phyloP scores from a whole-genome alignment of 2,888 invertebrate genomes.

The Sisyra terminalis region DNA sequence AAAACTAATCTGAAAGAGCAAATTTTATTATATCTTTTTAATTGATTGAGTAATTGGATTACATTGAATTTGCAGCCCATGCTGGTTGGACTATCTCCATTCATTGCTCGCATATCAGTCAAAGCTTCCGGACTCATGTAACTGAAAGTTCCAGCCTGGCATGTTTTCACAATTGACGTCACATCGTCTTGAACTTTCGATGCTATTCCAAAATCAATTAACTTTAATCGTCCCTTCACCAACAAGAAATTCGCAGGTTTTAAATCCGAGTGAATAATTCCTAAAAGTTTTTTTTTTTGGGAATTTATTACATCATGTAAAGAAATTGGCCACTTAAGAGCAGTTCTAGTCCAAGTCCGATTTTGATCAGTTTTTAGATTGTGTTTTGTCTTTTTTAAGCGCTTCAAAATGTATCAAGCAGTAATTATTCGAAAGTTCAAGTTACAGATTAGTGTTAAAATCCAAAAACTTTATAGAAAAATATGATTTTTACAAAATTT shows the following conservation, averaged over 20 bases:
- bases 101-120: conserved; percentile 35
- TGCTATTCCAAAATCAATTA: conserved; percentile 96
- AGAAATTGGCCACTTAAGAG: no score
- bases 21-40: neutral
- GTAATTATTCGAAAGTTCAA: no score
- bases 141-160: conserved; percentile 76
- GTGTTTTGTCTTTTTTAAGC: no score
- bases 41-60: conserved; percentile 7
- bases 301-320: no score
- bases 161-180: conserved; percentile 74
- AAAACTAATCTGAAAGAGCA: conserved; percentile 54
- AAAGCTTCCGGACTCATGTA: conserved; percentile 95
- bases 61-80: conserved; percentile 32
- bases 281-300: conserved; percentile 34
- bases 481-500: no score
- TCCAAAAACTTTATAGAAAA: no score
- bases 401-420: no score
- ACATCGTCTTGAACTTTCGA: conserved; percentile 73
- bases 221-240: conserved; percentile 68
- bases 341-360: no score
- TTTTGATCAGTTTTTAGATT: no score
- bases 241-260: conserved; percentile 94
- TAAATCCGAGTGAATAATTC: conserved; percentile 89
- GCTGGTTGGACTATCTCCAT: conserved; percentile 21
- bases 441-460: no score